These are phyloP conservation scores for Dasypolia templi DNA, from an alignment of 2,888 invertebrate genomes.

Conservation along the genomic window DNA sequence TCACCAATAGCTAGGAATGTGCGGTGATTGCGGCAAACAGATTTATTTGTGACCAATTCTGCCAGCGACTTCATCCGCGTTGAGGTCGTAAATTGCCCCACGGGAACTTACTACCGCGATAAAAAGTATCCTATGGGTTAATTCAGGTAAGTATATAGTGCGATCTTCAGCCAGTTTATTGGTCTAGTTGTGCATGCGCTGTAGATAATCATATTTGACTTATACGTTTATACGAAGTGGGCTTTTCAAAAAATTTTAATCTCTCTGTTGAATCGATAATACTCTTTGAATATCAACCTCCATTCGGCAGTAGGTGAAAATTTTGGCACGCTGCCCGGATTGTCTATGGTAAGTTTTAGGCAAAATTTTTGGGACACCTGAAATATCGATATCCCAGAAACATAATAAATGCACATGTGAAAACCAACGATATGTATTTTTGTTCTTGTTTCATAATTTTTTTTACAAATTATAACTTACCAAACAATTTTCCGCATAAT, in stretches of 20 bases:
- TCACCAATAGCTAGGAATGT: background rate
- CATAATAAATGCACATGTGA: background rate
- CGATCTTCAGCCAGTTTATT: no score
- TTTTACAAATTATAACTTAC: no score
- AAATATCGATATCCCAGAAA: conserved; percentile 6
- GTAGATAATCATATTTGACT: background rate
- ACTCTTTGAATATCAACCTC: conserved; percentile 1
- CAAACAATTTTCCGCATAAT: no score
- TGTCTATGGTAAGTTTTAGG: conserved; percentile 2
- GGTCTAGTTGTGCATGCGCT: no score
- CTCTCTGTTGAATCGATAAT: no score
- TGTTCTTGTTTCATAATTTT: no score
- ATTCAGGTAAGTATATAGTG: no score
- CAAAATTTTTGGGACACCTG: background rate
- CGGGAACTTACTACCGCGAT: no score
- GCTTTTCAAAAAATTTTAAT: conserved; percentile 11
- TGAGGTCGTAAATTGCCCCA: no score
- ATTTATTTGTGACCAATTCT: no score
- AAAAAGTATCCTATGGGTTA: no score
- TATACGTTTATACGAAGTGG: background rate
- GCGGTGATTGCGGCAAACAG: background rate
- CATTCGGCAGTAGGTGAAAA: background rate
- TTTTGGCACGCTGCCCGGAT: conserved; percentile 12
- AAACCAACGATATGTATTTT: background rate
- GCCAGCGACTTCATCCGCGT: no score